Conservation (phyloP, 2,113 vertebrate species). For the Oncorhynchus tshawytscha region DNA sequence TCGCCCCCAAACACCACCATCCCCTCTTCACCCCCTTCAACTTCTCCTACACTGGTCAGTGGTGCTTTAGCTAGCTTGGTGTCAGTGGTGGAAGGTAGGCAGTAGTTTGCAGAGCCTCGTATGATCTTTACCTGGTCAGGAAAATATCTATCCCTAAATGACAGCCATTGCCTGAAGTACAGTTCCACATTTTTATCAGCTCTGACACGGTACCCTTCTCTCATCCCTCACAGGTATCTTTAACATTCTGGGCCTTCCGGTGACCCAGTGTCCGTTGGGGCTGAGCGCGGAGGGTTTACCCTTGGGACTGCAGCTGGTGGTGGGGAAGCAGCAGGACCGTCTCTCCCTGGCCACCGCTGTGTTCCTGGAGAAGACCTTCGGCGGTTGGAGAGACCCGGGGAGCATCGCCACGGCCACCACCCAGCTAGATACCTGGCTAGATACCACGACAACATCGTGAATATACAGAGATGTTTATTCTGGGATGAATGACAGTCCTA, state of each 20-base stretch:
- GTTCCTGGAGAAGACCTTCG: conserved; percentile 72
- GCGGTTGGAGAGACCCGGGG: conserved; percentile 74
- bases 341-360: conserved; percentile 67
- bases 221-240: conserved; percentile 66
- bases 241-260: conserved; percentile 74
- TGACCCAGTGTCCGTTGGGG: conserved; percentile 77
- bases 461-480: background rate
- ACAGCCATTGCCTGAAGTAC: background rate
- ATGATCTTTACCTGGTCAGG: no score
- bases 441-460: background rate
- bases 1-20: conserved; percentile 71
- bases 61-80: background rate
- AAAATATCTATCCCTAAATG: no score
- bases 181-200: background rate
- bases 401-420: background rate
- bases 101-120: background rate
- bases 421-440: background rate
- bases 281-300: conserved; percentile 72
- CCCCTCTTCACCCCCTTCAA: conserved; percentile 78
- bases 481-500: background rate
- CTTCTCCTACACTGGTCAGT: conserved; percentile 77
- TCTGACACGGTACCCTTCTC: background rate
- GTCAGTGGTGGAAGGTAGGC: background rate
- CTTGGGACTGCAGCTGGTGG: conserved; percentile 76
- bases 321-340: conserved; percentile 71